Evolutionary conservation across 2,797 vertebrate species (phyloP).

Genomic region (Enteromius argenteus): DNA sequence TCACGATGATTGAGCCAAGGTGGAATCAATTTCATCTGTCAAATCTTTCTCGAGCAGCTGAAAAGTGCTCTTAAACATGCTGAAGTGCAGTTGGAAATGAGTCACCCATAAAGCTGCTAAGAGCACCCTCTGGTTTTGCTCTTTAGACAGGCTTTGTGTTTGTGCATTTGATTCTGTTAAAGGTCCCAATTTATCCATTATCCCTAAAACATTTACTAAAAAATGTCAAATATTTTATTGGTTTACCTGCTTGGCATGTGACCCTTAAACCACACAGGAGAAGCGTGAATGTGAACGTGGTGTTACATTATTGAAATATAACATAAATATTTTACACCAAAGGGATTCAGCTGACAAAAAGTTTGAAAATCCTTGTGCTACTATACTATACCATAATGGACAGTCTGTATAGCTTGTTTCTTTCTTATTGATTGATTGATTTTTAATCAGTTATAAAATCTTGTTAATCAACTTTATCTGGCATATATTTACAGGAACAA

Average conservation of each 20-base stretch:
- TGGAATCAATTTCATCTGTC: slow-evolving; percentile 49
- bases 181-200: background rate
- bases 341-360: background rate
- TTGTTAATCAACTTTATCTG: background rate
- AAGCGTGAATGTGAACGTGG: background rate
- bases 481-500: background rate
- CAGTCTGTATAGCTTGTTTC: background rate
- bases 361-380: background rate
- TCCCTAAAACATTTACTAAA: background rate
- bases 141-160: slow-evolving; percentile 15
- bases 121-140: slow-evolving; percentile 13
- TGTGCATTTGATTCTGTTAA: slow-evolving; percentile 1
- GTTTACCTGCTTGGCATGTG: background rate
- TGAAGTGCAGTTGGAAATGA: slow-evolving; percentile 37
- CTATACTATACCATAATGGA: background rate
- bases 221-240: background rate
- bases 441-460: background rate
- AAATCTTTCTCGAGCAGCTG: slow-evolving; percentile 2
- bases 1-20: slow-evolving; percentile 40
- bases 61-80: slow-evolving; percentile 32
- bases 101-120: slow-evolving; percentile 22
- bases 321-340: background rate
- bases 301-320: background rate
- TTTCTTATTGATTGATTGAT: background rate
- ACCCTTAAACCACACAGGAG: background rate